Conservation (phyloP, 2,113 vertebrate genomes). For the Thryonomys swinderianus region DNA sequence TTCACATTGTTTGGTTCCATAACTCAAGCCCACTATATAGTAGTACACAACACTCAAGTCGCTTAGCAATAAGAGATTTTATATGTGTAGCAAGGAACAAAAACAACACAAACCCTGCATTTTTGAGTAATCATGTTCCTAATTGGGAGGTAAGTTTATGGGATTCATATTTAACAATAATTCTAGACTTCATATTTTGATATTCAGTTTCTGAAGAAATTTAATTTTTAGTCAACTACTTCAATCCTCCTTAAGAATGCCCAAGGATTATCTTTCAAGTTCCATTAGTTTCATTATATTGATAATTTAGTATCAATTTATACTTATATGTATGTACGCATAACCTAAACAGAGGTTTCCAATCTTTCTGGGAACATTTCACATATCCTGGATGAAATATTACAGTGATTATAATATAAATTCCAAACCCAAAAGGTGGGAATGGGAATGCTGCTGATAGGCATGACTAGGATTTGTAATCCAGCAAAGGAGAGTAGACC, state of each 20-base stretch:
- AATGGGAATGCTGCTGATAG: background rate
- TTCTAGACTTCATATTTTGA: background rate
- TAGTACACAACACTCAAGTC: background rate
- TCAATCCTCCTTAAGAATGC: background rate
- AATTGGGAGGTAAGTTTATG: constrained; percentile 16
- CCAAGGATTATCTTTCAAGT: background rate
- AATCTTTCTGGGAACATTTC: background rate
- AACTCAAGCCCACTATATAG: background rate
- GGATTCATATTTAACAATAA: constrained; percentile 33
- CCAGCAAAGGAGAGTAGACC: background rate
- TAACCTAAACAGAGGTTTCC: background rate
- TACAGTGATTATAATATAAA: background rate
- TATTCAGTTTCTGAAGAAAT: constrained; percentile 39
- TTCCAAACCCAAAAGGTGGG: background rate
- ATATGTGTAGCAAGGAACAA: background rate
- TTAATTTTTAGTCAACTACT: constrained; percentile 21
- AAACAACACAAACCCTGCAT: background rate
- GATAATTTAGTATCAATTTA: constrained; percentile 35
- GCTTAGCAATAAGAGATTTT: background rate
- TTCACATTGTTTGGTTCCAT: background rate
- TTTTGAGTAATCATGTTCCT: constrained; percentile 10
- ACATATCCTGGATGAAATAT: background rate
- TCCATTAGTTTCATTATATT: background rate
- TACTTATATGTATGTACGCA: background rate
- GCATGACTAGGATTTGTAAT: background rate